These are phyloP conservation scores for Ganaspis brasiliensis DNA, from an alignment of 2,888 invertebrate genomes.

Conservation along the genomic window DNA sequence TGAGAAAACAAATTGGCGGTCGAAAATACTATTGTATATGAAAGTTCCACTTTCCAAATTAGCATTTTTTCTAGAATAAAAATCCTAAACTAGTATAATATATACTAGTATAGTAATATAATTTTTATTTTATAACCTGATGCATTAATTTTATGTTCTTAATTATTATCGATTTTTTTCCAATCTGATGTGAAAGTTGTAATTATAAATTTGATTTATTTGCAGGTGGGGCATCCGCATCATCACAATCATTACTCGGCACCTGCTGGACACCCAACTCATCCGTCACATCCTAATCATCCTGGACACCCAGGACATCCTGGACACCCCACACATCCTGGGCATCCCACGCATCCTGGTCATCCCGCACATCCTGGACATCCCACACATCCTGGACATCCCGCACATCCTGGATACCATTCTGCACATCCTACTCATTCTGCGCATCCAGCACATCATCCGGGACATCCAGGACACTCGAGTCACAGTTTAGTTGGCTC, in stretches of 20 bases:
- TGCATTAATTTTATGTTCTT: no score
- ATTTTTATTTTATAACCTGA: no score
- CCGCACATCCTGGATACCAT: constrained; percentile 66
- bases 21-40: no score
- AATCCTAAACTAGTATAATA: no score
- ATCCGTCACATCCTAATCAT: constrained; percentile 75
- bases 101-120: no score
- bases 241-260: no score
- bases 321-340: constrained; percentile 73
- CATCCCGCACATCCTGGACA: constrained; percentile 71
- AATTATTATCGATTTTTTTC: constrained; percentile 6
- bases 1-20: no score
- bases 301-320: constrained; percentile 75
- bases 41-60: no score
- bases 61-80: no score
- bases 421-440: constrained; percentile 75
- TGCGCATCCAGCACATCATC: constrained; percentile 66
- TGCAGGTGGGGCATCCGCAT: constrained; percentile 38
- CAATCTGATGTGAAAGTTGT: no score
- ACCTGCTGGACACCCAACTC: neutral
- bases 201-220: neutral
- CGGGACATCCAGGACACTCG: constrained; percentile 71
- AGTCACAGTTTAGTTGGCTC: constrained; percentile 74
- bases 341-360: constrained; percentile 71
- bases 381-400: constrained; percentile 69